phyloP scores from a whole-genome alignment of 2,888 invertebrate species.

The Tachina grossa region DNA sequence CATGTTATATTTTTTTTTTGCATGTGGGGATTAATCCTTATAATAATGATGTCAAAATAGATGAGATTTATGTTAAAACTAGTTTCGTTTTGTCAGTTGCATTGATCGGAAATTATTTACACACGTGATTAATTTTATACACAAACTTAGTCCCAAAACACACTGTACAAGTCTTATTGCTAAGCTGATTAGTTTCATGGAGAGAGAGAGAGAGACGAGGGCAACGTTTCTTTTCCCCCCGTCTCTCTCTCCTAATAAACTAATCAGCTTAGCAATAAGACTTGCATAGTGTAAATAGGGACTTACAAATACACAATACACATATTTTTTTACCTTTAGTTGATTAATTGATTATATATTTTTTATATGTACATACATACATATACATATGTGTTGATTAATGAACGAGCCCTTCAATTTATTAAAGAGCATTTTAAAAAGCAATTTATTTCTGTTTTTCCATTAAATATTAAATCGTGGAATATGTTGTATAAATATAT shows the following conservation, averaged over 20 bases:
- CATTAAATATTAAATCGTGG: background rate
- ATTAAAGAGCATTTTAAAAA: conserved; percentile 13
- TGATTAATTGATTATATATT: conserved; percentile 48
- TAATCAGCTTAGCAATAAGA: too few relatives aligned
- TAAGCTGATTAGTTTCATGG: too few relatives aligned
- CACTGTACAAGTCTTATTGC: too few relatives aligned
- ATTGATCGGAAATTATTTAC: background rate
- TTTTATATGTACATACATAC: background rate
- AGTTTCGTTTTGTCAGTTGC: conserved; percentile 13
- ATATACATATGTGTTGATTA: background rate
- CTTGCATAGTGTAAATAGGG: too few relatives aligned
- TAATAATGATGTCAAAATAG: too few relatives aligned
- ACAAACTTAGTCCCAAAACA: too few relatives aligned
- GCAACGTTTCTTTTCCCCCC: too few relatives aligned
- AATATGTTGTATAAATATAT: background rate
- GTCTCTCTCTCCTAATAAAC: too few relatives aligned
- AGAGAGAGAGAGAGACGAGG: too few relatives aligned
- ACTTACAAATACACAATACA: background rate
- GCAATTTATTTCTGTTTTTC: conserved; percentile 15
- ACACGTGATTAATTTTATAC: background rate
- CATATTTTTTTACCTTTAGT: background rate
- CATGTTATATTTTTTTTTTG: too few relatives aligned
- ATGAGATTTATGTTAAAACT: background rate
- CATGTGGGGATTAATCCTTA: too few relatives aligned
- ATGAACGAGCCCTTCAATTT: conserved; percentile 49